phyloP scores from a whole-genome alignment of 2,888 invertebrate species.

The Volucella bombylans region DNA sequence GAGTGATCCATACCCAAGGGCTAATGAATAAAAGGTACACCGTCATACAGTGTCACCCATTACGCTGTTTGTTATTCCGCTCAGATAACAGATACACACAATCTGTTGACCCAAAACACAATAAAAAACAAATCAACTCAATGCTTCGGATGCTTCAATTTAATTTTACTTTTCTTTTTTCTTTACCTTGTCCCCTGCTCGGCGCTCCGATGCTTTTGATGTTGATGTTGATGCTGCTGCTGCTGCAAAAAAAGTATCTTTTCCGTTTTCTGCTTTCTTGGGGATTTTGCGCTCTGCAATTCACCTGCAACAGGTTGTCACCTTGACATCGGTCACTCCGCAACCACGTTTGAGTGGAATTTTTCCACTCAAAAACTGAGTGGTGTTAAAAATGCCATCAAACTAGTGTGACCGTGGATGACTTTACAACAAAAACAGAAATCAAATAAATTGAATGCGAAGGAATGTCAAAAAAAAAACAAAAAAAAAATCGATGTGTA shows the following conservation, averaged over 20 bases:
- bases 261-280: background rate
- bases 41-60: conserved; percentile 23
- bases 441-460: too few relatives aligned
- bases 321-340: conserved; percentile 71
- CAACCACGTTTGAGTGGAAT: conserved; percentile 58
- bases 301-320: conserved; percentile 71
- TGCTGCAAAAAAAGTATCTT: background rate
- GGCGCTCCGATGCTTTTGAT: too few relatives aligned
- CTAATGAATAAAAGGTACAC: conserved; percentile 28
- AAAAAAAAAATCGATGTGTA: too few relatives aligned
- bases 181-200: too few relatives aligned
- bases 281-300: conserved; percentile 63
- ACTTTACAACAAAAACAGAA: too few relatives aligned
- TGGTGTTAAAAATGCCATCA: conserved; percentile 16
- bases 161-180: conserved; percentile 34
- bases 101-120: conserved; percentile 64
- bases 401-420: background rate
- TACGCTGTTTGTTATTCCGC: conserved; percentile 45
- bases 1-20: background rate
- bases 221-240: too few relatives aligned
- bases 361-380: conserved; percentile 27
- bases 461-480: too few relatives aligned
- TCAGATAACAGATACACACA: conserved; percentile 51
- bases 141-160: conserved; percentile 37
- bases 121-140: conserved; percentile 23